Conservation (phyloP, 2,797 vertebrate genomes). For the Cichlasoma orientale region DNA sequence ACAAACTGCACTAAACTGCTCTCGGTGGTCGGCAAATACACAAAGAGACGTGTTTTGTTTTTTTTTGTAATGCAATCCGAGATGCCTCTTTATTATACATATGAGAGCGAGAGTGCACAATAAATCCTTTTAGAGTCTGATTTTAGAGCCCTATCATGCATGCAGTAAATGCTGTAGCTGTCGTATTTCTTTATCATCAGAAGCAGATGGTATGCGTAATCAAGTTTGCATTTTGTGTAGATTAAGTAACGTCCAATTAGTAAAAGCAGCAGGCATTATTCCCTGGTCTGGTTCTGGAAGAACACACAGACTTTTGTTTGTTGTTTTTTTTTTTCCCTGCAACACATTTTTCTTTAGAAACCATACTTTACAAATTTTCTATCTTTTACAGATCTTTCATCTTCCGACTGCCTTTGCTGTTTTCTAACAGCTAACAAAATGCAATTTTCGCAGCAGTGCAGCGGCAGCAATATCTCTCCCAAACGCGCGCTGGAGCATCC, state of each 20-base stretch:
- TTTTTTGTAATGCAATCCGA: slow-evolving; percentile 20
- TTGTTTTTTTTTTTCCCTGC: neutral
- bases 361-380: neutral
- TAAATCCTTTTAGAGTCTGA: slow-evolving; percentile 28
- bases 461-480: neutral
- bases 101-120: neutral
- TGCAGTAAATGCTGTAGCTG: neutral
- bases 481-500: slow-evolving; percentile 36
- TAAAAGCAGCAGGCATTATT: neutral
- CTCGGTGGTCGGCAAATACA: neutral
- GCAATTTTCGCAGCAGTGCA: neutral
- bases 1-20: neutral
- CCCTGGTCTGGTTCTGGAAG: neutral
- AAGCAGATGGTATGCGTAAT: slow-evolving; percentile 22
- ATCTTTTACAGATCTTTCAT: slow-evolving; percentile 32
- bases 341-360: neutral
- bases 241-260: neutral
- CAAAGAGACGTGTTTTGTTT: too few species aligned
- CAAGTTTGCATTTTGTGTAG: neutral
- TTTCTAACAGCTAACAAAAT: slow-evolving; percentile 4
- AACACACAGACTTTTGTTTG: neutral
- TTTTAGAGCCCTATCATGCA: neutral
- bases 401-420: neutral
- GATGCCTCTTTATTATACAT: slow-evolving; percentile 13
- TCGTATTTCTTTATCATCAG: slow-evolving; percentile 26